Base-by-base conservation (phyloP, 2,888 invertebrate species). In the Drosophila pegasa region DNA sequence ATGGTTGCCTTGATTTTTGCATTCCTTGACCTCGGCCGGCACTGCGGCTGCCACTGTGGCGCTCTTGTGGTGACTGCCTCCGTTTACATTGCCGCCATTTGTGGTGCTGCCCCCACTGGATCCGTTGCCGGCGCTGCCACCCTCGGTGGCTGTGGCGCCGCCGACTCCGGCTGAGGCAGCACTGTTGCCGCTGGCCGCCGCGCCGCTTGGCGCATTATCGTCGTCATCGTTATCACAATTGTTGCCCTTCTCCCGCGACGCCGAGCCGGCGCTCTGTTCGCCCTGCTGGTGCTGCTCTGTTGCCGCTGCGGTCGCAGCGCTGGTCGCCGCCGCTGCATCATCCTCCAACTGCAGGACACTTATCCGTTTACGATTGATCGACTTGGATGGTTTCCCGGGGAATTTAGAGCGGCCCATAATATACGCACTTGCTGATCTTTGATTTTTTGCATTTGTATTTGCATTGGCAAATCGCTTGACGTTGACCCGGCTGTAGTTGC, bases 331-430 rank as follows among this genome's bases (percentile, higher is more conserved):
- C 51, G 75, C 65, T 48, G 75, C 65, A 43, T 88, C 86, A 74
- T 89, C 89, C 55, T 89, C 90, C 67, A 89, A 72, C 81, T 92
- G 89, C 57, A 96, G 93, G 92, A 96, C 96, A 93, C 96, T 96
- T 91, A 96, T 94, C 93, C 96, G 95, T 93, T 96, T 96, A 94
- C 96, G 95, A 93, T 96, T 96, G 92, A 96, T 95, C 93, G 96
- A 95, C 94, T 96, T 97, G 88, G 96, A 95, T 92, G 96, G 96
- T 94, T 96, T 96, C 91, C 97, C 96, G 92, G 97, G 96, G 94
- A 96, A 96, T 89, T 92, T 92, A 66, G 92, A 92, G 78, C 91
- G 92, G 87, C 92, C 92, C 92, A 92, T 92, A 75, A 78, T 87
- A 77, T 31, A 80, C 67, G 55, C 69, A 68, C 75, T 75, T 67